These are phyloP conservation scores for Pammene aurita DNA, from an alignment of 2,888 invertebrate genomes.

Conservation along the genomic window DNA sequence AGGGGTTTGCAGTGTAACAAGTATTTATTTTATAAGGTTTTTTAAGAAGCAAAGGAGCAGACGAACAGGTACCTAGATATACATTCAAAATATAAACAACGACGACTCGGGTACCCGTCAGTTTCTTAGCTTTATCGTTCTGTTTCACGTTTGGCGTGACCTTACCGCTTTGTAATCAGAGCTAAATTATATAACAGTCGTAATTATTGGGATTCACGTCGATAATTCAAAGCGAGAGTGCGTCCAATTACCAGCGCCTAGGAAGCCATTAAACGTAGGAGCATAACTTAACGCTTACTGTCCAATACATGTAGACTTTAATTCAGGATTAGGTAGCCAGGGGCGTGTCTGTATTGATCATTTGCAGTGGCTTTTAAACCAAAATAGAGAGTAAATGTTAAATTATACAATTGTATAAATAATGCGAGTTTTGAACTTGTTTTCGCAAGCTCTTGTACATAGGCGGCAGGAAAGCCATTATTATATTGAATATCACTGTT, in stretches of 20 bases:
- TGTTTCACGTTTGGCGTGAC: not conserved
- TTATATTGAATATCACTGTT: no score
- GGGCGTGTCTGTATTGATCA: conserved; percentile 17
- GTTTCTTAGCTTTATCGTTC: not conserved
- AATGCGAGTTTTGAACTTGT: not conserved
- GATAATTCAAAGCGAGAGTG: conserved; percentile 38
- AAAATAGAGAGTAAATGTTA: not conserved
- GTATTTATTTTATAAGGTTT: no score
- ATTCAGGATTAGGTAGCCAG: conserved; percentile 17
- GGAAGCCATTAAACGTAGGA: conserved; percentile 24
- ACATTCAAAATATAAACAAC: not conserved
- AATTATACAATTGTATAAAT: not conserved
- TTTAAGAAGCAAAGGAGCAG: no score
- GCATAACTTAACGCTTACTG: conserved; percentile 20
- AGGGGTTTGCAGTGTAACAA: no score
- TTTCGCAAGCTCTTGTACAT: not conserved
- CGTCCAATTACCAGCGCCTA: conserved; percentile 24
- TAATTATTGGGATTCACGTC: conserved; percentile 36
- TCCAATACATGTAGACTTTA: conserved; percentile 21
- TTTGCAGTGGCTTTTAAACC: conserved; percentile 12
- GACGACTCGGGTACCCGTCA: not conserved
- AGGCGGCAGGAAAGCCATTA: not conserved
- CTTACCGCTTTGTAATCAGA: conserved; percentile 34
- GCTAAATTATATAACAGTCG: conserved; percentile 34
- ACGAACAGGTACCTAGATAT: no score